Evolutionary conservation across 2,797 vertebrate genomes (phyloP), one percentile per base, ranked within the genome.

Genomic region (Oreochromis grahami): DNA sequence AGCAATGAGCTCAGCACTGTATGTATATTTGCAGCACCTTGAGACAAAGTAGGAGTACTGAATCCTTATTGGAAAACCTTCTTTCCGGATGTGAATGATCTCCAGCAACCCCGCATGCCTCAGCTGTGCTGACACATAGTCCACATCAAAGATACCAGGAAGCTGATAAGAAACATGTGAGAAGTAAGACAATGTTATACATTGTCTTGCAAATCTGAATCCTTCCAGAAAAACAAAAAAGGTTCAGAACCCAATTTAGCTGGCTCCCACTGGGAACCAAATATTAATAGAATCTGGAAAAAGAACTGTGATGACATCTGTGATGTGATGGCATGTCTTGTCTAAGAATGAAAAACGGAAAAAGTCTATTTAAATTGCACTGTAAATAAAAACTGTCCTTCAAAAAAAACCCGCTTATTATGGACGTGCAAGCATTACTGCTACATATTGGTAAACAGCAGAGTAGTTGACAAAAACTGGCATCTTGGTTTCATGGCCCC

Each of bases 51-150:
- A 88, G 58, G 80, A 91, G 87, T 98, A 98, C 13, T 94, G 91
- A 24, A 98, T 86, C 8, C 95, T 96, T 55, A 98, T 76, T 0
- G 98, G 97, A 84, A 97, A 98, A 34, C 97, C 97, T 76, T 97
- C 93, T 51, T 97, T 97, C 51, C 93, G 94, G 70, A 97, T 94
- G 56, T 94, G 94, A 76, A 98, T 94, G 7, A 96, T 96, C 93
- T 98, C 97, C 91, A 99, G 88, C 48, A 98, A 92, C 76, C 97
- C 97, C 1, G 96, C 96, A 91, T 98, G 97, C 84, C 72, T 95
- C 87, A 99, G 94, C 93, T 99, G 98, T 17, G 93, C 88, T 2
- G 89, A 95, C 79, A 99, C 95, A 4, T 97, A 97, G 50, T 97
- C 97, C 76, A 98, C 86, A 24, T 99, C 97, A 89, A 99, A 98